phyloP scores from a whole-genome alignment of 1,140 invertebrate genomes.

The Anoplophora glabripennis region DNA sequence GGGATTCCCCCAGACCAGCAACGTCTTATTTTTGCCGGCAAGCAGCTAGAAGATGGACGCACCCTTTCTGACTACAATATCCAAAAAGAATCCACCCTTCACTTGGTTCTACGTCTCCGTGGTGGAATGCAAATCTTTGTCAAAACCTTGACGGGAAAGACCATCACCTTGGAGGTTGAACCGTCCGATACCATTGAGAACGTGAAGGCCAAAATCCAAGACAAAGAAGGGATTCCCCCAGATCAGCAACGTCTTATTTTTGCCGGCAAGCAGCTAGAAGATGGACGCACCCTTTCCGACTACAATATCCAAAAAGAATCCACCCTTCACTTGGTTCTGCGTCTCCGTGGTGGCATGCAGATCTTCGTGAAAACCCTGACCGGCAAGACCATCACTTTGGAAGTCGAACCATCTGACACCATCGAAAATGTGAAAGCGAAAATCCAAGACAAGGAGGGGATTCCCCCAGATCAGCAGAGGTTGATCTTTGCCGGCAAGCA shows the following conservation, averaged over 20 bases:
- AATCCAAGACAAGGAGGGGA: conserved; percentile 56
- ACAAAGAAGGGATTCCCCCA: conserved; percentile 70
- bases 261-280: conserved; percentile 71
- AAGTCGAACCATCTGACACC: conserved; percentile 49
- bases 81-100: conserved; percentile 71
- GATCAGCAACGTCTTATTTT: conserved; percentile 70
- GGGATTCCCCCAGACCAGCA: conserved; percentile 65
- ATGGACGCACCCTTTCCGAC: conserved; percentile 52
- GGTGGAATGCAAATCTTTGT: conserved; percentile 71
- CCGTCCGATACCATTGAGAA: conserved; percentile 76
- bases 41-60: conserved; percentile 66
- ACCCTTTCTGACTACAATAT: conserved; percentile 66
- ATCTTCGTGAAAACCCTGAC: conserved; percentile 50
- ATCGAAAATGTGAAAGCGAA: conserved; percentile 67
- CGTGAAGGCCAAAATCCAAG: conserved; percentile 74
- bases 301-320: conserved; percentile 31
- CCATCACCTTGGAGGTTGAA: conserved; percentile 75
- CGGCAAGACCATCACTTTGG: conserved; percentile 11
- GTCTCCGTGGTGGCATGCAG: conserved; percentile 70
- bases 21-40: conserved; percentile 61
- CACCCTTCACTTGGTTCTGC: conserved; percentile 66
- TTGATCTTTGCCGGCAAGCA: conserved; percentile 20
- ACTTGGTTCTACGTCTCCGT: conserved; percentile 60
- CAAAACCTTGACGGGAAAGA: conserved; percentile 72
- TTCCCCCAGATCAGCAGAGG: conserved; percentile 14